Evolutionary conservation across 92 coral and sea anemone genomes (phyloP), one percentile per base, ranked within the genome.

Genomic region (Palythoa grandis): DNA sequence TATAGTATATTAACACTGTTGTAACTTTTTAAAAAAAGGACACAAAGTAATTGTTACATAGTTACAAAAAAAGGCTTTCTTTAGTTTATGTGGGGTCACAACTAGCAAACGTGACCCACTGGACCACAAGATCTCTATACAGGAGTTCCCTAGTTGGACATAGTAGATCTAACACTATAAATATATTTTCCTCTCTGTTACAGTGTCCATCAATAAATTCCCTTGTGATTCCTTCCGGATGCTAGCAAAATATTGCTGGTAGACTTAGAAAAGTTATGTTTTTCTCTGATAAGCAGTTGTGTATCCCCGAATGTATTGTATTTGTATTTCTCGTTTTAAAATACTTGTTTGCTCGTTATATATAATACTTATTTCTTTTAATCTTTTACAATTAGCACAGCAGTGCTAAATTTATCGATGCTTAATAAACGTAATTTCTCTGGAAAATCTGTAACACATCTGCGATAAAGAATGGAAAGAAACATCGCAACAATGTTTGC

Each of bases 401-500:
- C 63, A 56, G 63, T 11, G 63, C 63, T 56, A 56, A 56, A 56
- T 56, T 56, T 11, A 2, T 56, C 63, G 7, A 56, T 16, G 63
- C 63, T 56, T 56, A 56, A 56, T 2, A 2, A 56, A 56, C 63
- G 63, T 56, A 11, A 56, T 56, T 56, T 56, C 63, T 56, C 63
- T 56, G 63, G 63, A 56, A 56, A 73, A 73, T n/a, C 78, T 73
- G 78, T 73, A 73, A 73, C 50, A 11, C 13, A 25, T 37, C 78
- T 48, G 50, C 50, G 78, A 73, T 73, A 73, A 73, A 73, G 78
- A 73, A 10, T 73, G 78, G n/a, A n/a, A n/a, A n/a, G 78, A 73
- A 23, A 73, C 78, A n/a, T 73, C 37, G 56, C 54, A 76, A 76
- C 82, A 76, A 76, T 76, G 82, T 76, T 76, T 76, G 82, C 67